A percentile compares a stretch with the other conserved stretches of the same genome.
Conservation (phyloP, 1,140 invertebrate species). For the Brachionus plicatilis region DNA sequence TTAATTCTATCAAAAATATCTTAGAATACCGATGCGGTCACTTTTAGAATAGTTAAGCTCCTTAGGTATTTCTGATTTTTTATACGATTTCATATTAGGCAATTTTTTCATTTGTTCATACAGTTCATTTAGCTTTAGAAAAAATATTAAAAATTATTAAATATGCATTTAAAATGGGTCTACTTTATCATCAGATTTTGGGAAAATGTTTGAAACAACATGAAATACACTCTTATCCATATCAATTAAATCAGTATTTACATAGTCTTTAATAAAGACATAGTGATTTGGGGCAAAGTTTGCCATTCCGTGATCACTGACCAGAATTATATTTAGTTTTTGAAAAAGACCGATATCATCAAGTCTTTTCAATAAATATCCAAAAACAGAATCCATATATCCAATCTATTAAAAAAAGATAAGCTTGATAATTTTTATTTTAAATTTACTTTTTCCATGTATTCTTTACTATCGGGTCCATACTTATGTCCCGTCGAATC, state of each 20-base stretch:
- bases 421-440: not conserved
- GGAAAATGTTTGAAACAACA: conserved; percentile 11
- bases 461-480: conserved; percentile 29
- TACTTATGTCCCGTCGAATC: conserved; percentile 59
- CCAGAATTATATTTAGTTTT: conserved; percentile 64
- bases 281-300: conserved; percentile 56
- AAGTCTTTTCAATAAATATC: conserved; percentile 46
- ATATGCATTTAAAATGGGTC: not conserved
- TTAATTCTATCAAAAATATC: not conserved
- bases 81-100: conserved; percentile 60
- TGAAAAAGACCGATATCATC: conserved; percentile 31
- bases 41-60: conserved; percentile 58
- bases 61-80: conserved; percentile 59
- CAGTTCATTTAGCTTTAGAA: conserved; percentile 55
- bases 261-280: conserved; percentile 61
- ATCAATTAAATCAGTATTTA: conserved; percentile 53
- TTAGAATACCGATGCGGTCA: not conserved
- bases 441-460: not conserved
- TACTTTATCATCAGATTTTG: conserved; percentile 6
- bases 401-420: not conserved
- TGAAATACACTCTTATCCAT: not conserved
- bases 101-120: conserved; percentile 58
- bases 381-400: conserved; percentile 43
- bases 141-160: conserved; percentile 42
- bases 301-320: conserved; percentile 72